Evolutionary conservation across 2,113 vertebrate genomes (phyloP), one percentile per base, ranked within the genome.

Genomic region (Psephotus haematonotus): DNA sequence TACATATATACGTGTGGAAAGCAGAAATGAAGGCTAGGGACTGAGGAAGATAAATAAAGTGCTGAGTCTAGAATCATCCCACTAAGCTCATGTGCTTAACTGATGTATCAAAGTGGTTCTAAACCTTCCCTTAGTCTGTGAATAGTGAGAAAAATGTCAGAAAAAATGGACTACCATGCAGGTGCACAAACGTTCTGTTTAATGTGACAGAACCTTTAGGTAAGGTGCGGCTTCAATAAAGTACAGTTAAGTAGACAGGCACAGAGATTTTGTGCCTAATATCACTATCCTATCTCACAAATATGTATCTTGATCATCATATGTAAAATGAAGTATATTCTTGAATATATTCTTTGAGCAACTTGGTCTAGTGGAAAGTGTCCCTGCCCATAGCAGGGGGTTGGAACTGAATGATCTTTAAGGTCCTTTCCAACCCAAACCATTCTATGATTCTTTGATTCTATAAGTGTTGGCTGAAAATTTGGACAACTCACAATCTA

Each of bases 1-100:
- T 3, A 39, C 24, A 3, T 1, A 11, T 4, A 20, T 6, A 2
- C 1, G 11, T 59, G 33, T 24, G 57, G 13, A 63, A 67, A 20
- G 33, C 18, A 25, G 9, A 53, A 60, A 64, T 3, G 11, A 52
- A 46, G 49, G 9, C 17, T 5, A 13, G 6, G 7, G 15, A 10
- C 7, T 23, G 24, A 63, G 65, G 50, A 46, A 52, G 7, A 33
- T 31, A 52, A 72, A 82, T 23, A 2, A 80, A 41, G 11, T 3
- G 8, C 47, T 13, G 23, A 55, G 17, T 17, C 46, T 18, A 4
- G 50, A 86, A 86, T 68, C 8, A 19, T 17, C 43, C 19, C 62
- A 68, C 13, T 16, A 37, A 88, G 31, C 19, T 82, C 46, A 20
- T 1, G 12, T 8, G 20, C 27, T 62, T 16, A 47, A 60, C 15